Base-by-base conservation (phyloP, 2,888 invertebrate species). In the Onthophagus sagittarius region DNA sequence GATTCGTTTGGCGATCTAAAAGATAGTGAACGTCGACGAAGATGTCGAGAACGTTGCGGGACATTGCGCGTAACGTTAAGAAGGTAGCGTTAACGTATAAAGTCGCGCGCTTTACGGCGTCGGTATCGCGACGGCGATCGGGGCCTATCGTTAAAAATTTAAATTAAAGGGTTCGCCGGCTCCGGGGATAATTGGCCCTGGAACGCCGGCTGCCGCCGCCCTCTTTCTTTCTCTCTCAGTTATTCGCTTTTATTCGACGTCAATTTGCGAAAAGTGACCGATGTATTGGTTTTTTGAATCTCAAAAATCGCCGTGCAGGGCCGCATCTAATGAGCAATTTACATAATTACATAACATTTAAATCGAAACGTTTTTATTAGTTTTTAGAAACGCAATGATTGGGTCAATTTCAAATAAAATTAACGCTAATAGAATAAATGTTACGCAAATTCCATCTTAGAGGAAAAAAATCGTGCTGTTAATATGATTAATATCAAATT, bases 191-290 rank as follows among this genome's bases (percentile, higher is more conserved):
- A 53, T 53, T 53, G 39, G 39, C 39, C 39, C 9, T 1, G 39
- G 9, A 53, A 7, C 39, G 39, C 9, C 39, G 39, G 39, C 39
- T 53, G 9, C 39, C 9, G 39, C 39, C 23, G 23, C 23, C 23
- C 23, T 23, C 23, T 23, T 23, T 23, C 23, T 23, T 23, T 23
- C 23, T 23, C 23, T 23, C 23, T 23, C 23, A 23, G 23, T 23
- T 23, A 23, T 23, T 23, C 23, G 23, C 2, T 23, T 23, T 23
- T 23, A 53, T 7, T 11, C 23, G 67, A 67, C 32, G 13, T 23
- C 67, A 23, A 67, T 31, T 67, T 67, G 23, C 67, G 15, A 23
- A 67, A 31, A 67, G n/a, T 67, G 67, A 67, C 23, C 32, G 23
- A 67, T 67, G 67, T 67, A 67, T 67, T 67, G 67, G 67, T 15